Percentiles rank a stretch among this genome's conserved stretches.
phyloP scores from a whole-genome alignment of 2,888 invertebrate genomes.

The Sisyra nigra region DNA sequence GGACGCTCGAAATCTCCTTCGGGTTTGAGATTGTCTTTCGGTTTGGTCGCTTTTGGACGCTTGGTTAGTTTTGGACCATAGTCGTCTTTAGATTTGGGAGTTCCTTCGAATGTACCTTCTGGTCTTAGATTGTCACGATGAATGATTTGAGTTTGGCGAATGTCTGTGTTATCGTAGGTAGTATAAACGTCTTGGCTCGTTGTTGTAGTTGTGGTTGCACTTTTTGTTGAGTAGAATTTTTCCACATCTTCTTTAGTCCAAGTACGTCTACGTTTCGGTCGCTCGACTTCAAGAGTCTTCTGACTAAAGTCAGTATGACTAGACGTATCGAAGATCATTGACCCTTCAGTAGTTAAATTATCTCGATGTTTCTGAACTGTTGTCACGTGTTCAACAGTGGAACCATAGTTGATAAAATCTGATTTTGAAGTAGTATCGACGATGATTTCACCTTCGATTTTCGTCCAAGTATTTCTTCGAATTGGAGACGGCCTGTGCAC shows the following conservation, averaged over 20 bases:
- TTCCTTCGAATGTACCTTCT: conserved; percentile 33
- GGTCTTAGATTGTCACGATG: conserved; percentile 34
- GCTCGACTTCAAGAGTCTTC: conserved; percentile 37
- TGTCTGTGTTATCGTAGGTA: conserved; percentile 40
- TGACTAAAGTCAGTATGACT: conserved; percentile 44
- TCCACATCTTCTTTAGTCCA: conserved; percentile 60
- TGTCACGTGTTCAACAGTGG: conserved; percentile 38
- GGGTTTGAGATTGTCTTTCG: conserved; percentile 29
- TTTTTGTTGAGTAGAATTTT: conserved; percentile 44
- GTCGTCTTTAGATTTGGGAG: conserved; percentile 28
- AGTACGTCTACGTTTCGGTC: conserved; percentile 42
- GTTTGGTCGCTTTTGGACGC: conserved; percentile 24
- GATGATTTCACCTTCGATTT: conserved; percentile 55
- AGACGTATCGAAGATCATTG: conserved; percentile 48
- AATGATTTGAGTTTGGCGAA: conserved; percentile 25
- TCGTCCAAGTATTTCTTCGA: conserved; percentile 61
- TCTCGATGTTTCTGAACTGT: conserved; percentile 41
- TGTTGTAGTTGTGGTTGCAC: conserved; percentile 40
- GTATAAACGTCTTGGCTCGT: conserved; percentile 45
- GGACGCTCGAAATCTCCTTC: conserved; percentile 31
- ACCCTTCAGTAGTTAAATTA: conserved; percentile 51
- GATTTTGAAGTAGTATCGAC: conserved; percentile 50
- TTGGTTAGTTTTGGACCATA: conserved; percentile 24
- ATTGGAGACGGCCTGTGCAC: conserved; percentile 47
- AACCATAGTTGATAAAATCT: conserved; percentile 48